Conservation (phyloP, 1,140 invertebrate species). For the Papilio polyxenes region DNA sequence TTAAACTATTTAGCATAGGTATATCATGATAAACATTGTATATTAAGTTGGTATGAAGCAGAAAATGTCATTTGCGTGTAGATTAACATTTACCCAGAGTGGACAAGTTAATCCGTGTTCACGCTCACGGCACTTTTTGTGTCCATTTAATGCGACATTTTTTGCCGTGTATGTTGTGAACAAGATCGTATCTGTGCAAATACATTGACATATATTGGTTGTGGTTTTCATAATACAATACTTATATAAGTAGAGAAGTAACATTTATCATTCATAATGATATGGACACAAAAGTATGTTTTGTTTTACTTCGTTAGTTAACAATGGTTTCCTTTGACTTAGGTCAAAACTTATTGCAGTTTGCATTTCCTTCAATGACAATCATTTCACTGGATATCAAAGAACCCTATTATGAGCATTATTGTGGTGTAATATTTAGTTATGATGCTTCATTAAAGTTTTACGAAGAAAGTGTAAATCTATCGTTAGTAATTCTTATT, state of each 20-base stretch:
- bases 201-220: constrained; percentile 1
- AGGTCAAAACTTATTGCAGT: too few relatives aligned
- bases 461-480: background rate
- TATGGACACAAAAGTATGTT: too few relatives aligned
- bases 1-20: background rate
- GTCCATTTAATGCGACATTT: constrained; percentile 17
- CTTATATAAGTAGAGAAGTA: background rate
- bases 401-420: background rate
- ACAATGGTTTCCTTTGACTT: too few relatives aligned
- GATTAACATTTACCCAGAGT: constrained; percentile 1
- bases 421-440: background rate
- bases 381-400: too few relatives aligned
- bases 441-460: background rate
- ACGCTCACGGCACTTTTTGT: constrained; percentile 11
- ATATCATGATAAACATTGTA: background rate
- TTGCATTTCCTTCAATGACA: too few relatives aligned
- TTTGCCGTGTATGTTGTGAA: constrained; percentile 5
- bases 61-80: constrained; percentile 5
- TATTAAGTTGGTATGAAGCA: background rate
- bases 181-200: constrained; percentile 11
- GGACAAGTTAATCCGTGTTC: constrained; percentile 18
- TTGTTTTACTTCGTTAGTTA: too few relatives aligned
- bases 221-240: background rate
- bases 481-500: background rate
- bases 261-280: background rate